Evolutionary conservation across 2,113 vertebrate genomes (phyloP).

Genomic region (Potamarius usumacintae): DNA sequence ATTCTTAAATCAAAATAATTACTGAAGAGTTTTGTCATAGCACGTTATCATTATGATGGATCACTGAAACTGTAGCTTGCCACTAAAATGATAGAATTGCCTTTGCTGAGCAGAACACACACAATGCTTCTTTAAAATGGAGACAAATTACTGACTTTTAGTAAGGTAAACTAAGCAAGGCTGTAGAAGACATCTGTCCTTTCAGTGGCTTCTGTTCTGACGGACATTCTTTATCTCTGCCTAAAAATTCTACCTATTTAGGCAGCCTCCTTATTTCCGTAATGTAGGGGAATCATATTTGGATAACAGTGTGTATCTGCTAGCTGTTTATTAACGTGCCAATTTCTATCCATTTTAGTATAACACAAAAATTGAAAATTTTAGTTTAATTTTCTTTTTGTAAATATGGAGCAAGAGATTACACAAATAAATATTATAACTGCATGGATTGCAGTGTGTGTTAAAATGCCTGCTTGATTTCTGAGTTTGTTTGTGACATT

Average conservation of each 20-base stretch:
- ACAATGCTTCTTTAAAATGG: background rate
- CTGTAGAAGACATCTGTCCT: background rate
- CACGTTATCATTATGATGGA: background rate
- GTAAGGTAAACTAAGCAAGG: background rate
- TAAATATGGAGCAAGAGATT: background rate
- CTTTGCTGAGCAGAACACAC: background rate
- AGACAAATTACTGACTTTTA: background rate
- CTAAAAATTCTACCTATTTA: background rate
- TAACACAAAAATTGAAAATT: background rate
- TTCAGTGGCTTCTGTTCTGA: background rate
- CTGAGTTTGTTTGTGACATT: constrained; percentile 9
- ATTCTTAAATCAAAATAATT: background rate
- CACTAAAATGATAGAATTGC: background rate
- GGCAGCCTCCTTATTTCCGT: background rate
- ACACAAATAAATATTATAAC: background rate
- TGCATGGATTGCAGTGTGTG: too few relatives aligned
- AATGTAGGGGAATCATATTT: background rate
- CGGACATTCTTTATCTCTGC: background rate
- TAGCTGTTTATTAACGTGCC: background rate
- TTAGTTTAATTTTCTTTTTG: background rate
- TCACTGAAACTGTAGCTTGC: background rate
- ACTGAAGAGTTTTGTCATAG: background rate
- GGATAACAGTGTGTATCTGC: background rate
- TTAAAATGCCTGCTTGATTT: constrained; percentile 1
- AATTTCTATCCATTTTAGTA: background rate